Evolutionary conservation across 2,888 invertebrate species (phyloP), one percentile per base, ranked within the genome.

Genomic region (Steinernema carpocapsae): DNA sequence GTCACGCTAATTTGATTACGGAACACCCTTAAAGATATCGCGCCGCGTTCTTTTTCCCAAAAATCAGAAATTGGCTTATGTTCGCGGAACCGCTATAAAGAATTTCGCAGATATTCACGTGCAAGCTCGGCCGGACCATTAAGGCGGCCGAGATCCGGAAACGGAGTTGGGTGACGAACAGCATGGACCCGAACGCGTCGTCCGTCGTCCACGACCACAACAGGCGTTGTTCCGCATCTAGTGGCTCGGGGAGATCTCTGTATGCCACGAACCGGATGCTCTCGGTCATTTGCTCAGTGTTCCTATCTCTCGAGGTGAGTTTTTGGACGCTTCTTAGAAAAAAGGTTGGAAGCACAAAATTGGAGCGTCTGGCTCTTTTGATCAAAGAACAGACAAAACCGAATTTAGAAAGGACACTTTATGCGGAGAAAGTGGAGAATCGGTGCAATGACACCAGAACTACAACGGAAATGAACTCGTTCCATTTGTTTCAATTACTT

Each of bases 41-140:
- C 6, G 48, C 17, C 48, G 14, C 48, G 19, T n/a, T 48, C 17
- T 48, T n/a, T 48, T 48, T 14, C 17, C 14, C 7, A 43, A 48
- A n/a, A 48, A 48, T 19, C 4, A 3, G 48, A 48, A 4, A 14
- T 2, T 48, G 3, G 48, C 19, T 4, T 14, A 17, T 4, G 14
- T 48, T 48, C 17, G 48, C 48, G 14, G 48, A 48, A 4, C 2
- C 48, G 37, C 10, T 37, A 37, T 10, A 6, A 26, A 6, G 26
- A 22, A 32, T 32, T 19, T 76, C 78, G 45, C 26, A 83, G 83
- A 76, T 94, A 22, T 91, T 95, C 74, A 96, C 95, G 87, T 92
- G 93, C 0, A 90, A 95, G n/a, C 91, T 96, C 1, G 94, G 94
- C 88, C 90, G 91, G 70, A 94, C 95, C 0, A 92, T 96, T 91